Percentiles rank a stretch among this genome's conserved stretches.
phyloP scores from a whole-genome alignment of 2,797 vertebrate genomes.

The Poeciliopsis gracilis region DNA sequence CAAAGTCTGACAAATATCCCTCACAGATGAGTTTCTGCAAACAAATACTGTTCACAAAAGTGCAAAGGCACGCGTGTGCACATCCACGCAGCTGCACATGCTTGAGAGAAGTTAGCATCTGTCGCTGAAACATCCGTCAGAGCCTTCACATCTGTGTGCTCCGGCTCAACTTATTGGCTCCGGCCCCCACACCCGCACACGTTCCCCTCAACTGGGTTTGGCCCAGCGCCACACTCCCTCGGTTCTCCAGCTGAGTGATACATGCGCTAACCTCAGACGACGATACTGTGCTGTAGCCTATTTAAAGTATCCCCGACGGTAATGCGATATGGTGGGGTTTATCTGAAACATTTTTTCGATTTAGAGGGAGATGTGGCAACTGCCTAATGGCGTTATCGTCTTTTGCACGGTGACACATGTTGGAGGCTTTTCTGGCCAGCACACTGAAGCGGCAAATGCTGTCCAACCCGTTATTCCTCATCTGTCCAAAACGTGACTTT shows the following conservation, averaged over 20 bases:
- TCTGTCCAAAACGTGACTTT: constrained; percentile 52
- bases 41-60: constrained; percentile 29
- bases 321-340: constrained; percentile 57
- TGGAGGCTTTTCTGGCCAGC: constrained; percentile 55
- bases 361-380: constrained; percentile 58
- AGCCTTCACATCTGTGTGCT: constrained; percentile 80
- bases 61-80: constrained; percentile 49
- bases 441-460: constrained; percentile 57
- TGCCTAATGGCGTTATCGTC: constrained; percentile 56
- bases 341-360: constrained; percentile 54
- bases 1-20: constrained; percentile 13
- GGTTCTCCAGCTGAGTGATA: constrained; percentile 72
- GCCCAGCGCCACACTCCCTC: constrained; percentile 58
- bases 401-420: constrained; percentile 69
- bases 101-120: constrained; percentile 72
- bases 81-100: constrained; percentile 68
- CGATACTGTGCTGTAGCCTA: constrained; percentile 55
- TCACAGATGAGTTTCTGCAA: constrained; percentile 10
- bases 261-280: constrained; percentile 64
- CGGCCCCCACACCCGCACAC: constrained; percentile 59
- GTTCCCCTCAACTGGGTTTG: constrained; percentile 59
- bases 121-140: constrained; percentile 78
- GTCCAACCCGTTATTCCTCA: constrained; percentile 22
- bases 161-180: constrained; percentile 57
- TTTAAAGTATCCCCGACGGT: constrained; percentile 63